These are phyloP conservation scores for Malurus elegans DNA, from an alignment of 2,113 vertebrate genomes.

Conservation along the genomic window DNA sequence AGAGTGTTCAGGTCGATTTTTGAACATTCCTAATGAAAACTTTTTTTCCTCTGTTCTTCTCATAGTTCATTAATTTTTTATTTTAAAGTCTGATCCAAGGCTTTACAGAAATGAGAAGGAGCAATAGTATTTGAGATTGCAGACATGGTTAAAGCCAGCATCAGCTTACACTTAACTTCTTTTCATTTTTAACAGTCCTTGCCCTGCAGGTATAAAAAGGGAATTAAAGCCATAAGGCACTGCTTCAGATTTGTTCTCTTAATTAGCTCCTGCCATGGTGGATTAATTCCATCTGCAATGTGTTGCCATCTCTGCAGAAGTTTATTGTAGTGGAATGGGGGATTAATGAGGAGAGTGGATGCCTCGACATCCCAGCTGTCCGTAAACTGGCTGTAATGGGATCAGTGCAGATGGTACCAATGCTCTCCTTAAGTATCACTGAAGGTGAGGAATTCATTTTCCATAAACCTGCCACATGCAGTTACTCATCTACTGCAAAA, in stretches of 20 bases:
- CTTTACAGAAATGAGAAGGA: neutral
- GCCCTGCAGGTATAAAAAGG: constrained; percentile 56
- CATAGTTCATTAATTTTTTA: neutral
- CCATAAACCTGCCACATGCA: constrained; percentile 9
- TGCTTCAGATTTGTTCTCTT: constrained; percentile 59
- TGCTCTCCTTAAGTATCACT: neutral
- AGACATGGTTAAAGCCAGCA: constrained; percentile 14
- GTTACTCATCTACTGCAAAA: neutral
- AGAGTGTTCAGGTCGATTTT: neutral
- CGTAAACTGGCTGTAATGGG: neutral
- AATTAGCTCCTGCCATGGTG: constrained; percentile 61
- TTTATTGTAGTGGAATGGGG: constrained; percentile 37
- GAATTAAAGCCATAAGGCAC: constrained; percentile 52
- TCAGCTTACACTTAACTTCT: constrained; percentile 24
- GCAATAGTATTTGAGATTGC: neutral
- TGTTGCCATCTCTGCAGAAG: constrained; percentile 52
- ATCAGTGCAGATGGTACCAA: constrained; percentile 59
- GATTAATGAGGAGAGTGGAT: constrained; percentile 36
- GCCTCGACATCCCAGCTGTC: constrained; percentile 31
- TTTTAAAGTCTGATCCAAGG: neutral
- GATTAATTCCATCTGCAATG: constrained; percentile 60
- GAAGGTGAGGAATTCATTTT: constrained; percentile 12
- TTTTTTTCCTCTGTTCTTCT: neutral
- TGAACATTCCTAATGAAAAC: neutral
- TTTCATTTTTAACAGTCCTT: constrained; percentile 54